Conservation (phyloP, 2,113 vertebrate genomes). For the Hoplias malabaricus region DNA sequence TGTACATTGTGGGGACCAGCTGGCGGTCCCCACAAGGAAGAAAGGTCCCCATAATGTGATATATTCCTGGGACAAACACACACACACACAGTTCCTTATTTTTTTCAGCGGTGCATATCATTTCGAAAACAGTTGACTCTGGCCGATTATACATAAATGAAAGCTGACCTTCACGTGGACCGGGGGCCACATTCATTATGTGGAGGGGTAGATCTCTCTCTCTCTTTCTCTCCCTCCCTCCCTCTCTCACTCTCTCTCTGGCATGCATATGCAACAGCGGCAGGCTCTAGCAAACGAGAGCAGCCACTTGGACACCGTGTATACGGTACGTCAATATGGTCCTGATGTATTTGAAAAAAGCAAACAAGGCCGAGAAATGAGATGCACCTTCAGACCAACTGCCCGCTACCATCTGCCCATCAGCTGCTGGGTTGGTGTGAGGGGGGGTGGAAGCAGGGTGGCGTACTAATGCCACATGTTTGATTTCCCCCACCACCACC, state of each 20-base stretch:
- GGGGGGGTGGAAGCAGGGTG: constrained; percentile 87
- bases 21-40: too few relatives aligned
- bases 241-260: constrained; percentile 40
- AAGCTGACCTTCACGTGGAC: constrained; percentile 80
- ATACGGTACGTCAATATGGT: constrained; percentile 99
- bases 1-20: too few relatives aligned
- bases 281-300: constrained; percentile 92
- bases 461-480: constrained; percentile 95
- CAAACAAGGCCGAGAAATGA: constrained; percentile 99
- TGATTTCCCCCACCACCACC: constrained; percentile 64
- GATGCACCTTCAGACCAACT: constrained; percentile 93
- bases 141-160: constrained; percentile 80
- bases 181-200: constrained; percentile 81
- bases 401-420: constrained; percentile 96
- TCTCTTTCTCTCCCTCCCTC: not conserved
- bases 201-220: constrained; percentile 68
- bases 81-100: too few relatives aligned
- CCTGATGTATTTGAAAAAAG: constrained; percentile 98
- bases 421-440: constrained; percentile 94
- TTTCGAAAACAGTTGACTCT: constrained; percentile 83
- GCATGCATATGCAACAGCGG: constrained; percentile 80
- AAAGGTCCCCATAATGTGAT: too few relatives aligned
- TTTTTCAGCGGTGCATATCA: constrained; percentile 75
- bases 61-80: too few relatives aligned
- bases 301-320: constrained; percentile 91